These are phyloP conservation scores for Eueides isabella DNA, from an alignment of 1,140 invertebrate species.

Conservation along the genomic window DNA sequence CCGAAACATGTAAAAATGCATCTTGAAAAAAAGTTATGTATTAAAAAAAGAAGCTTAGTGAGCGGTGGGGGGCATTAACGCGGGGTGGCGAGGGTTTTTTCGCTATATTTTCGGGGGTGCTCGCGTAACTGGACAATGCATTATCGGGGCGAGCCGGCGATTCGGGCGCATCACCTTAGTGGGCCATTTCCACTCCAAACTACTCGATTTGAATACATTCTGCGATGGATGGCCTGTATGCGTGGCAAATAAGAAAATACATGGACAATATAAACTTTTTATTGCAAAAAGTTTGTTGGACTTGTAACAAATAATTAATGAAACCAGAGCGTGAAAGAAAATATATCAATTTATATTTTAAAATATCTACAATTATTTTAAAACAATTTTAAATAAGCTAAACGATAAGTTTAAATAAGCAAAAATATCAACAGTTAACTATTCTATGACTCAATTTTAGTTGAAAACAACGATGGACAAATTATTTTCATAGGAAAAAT, in stretches of 20 bases:
- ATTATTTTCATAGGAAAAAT: background rate
- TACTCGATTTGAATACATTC: conserved; percentile 45
- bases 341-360: background rate
- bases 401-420: background rate
- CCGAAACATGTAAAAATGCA: conserved; percentile 82
- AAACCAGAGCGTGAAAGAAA: no score
- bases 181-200: conserved; percentile 64
- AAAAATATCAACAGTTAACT: background rate
- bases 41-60: conserved; percentile 81
- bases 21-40: conserved; percentile 83
- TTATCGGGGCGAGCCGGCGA: conserved; percentile 66
- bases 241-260: conserved; percentile 5
- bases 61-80: conserved; percentile 77
- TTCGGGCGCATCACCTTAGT: conserved; percentile 71
- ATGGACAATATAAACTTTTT: background rate
- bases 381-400: background rate
- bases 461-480: background rate
- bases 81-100: conserved; percentile 77
- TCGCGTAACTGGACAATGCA: conserved; percentile 76
- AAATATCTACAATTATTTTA: background rate
- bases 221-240: conserved; percentile 23
- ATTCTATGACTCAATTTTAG: background rate
- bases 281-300: background rate
- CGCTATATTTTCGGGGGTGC: conserved; percentile 78
- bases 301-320: background rate